Evolutionary conservation across 2,113 vertebrate genomes (phyloP), one percentile per base, ranked within the genome.

Genomic region (Chaenogobius annularis): DNA sequence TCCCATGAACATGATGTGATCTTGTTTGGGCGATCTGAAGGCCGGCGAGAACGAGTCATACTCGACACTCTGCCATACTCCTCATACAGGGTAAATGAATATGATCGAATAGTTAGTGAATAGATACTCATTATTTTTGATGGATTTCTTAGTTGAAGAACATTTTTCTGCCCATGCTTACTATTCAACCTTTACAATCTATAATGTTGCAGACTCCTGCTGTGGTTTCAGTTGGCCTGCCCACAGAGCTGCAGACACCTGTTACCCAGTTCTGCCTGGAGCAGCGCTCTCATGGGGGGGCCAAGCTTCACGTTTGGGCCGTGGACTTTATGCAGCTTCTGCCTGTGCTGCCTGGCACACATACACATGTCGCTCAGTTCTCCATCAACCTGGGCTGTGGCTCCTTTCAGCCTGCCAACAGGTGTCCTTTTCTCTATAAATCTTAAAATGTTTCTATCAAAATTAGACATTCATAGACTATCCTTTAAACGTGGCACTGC

Each of bases 311-410:
- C 55, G 94, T 97, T 22, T 99, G 97, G 97, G 95, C 96, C 19
- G 78, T 99, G 74, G 97, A 99, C 88, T 97, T 96, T 77, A 94
- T 99, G 93, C 97, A 98, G 0, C 86, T 98, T 83, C 94, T 99
- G 37, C 96, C 97, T 0, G 94, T 97, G 73, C 92, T 98, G 2
- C 95, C 97, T 71, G 92, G 94, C 50, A 93, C 94, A 0, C 93
- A 94, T 88, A 97, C 97, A 13, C 97, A 99, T 69, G 94, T 98
- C 87, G 95, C 95, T 75, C 96, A 99, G 76, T 99, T 99, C 91
- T 99, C 97, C 77, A 95, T 99, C 90, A 98, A 98, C 87, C 89
- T 99, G 56, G 98, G 98, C 66, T 99, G 98, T 85, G 98, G 97
- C 82, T 97, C 96, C 19, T 95, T 97, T 65, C 96, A 98, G 70